A percentile compares a stretch with the other conserved stretches of the same genome.
These are phyloP conservation scores for Hyperopisus bebe DNA, from an alignment of 2,113 vertebrate species.

Conservation along the genomic window DNA sequence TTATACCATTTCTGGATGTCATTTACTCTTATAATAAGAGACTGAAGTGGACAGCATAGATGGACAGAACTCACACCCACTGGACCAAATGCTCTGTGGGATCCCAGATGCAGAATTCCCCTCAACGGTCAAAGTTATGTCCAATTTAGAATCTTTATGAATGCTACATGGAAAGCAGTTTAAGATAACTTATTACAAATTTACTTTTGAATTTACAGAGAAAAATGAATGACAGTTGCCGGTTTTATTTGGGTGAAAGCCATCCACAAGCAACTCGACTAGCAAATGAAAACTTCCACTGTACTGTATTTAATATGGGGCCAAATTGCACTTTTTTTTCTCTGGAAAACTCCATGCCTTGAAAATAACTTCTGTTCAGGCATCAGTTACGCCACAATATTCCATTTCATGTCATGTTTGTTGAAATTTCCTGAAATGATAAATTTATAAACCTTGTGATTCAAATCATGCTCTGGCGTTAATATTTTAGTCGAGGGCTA, in stretches of 20 bases:
- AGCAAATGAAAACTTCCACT: conserved; percentile 4
- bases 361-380: not conserved
- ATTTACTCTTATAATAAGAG: not conserved
- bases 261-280: not conserved
- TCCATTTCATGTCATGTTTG: not conserved
- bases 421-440: not conserved
- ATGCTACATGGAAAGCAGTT: not conserved
- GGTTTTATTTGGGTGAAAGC: not conserved
- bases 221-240: not conserved
- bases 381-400: not conserved
- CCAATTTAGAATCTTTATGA: not conserved
- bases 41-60: not conserved
- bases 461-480: not conserved
- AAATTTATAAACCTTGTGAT: not conserved
- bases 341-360: not conserved
- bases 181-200: not conserved
- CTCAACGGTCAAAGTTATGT: not conserved
- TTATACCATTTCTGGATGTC: not conserved
- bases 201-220: not conserved
- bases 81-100: not conserved
- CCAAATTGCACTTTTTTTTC: not conserved
- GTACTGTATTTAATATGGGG: not conserved
- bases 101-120: not conserved
- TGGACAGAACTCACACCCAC: not conserved
- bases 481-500: not conserved